Percentiles rank a stretch among this genome's conserved stretches.
phyloP scores from a whole-genome alignment of 2,113 vertebrate species.

The Heliornis fulica region DNA sequence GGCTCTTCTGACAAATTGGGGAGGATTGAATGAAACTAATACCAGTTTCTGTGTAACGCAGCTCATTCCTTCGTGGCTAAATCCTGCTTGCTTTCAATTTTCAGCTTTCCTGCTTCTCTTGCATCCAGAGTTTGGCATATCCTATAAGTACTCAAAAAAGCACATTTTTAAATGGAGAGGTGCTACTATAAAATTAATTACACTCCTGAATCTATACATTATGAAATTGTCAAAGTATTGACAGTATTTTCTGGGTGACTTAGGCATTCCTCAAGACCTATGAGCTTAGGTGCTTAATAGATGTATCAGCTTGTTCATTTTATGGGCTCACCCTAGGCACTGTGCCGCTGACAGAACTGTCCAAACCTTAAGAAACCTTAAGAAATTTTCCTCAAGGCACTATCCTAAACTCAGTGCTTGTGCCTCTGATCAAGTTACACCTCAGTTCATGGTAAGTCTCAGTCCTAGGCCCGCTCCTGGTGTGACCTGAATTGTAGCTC shows the following conservation, averaged over 20 bases:
- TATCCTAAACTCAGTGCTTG: neutral
- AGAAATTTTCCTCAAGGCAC: neutral
- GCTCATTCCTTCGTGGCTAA: neutral
- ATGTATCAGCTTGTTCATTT: neutral
- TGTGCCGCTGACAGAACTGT: rapidly evolving
- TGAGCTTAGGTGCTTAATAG: neutral
- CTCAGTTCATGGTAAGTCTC: neutral
- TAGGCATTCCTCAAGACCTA: neutral
- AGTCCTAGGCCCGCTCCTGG: neutral
- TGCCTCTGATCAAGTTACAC: neutral
- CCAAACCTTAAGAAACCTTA: neutral
- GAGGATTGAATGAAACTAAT: neutral
- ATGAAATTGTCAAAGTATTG: neutral
- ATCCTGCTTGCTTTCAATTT: neutral
- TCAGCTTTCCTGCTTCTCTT: neutral
- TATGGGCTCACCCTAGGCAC: neutral
- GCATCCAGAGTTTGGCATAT: neutral
- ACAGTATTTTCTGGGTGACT: neutral
- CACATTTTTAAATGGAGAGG: neutral
- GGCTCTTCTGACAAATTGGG: neutral
- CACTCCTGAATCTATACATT: neutral
- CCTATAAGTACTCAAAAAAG: neutral
- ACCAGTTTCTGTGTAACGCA: neutral
- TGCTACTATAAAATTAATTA: neutral
- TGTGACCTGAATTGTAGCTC: neutral